Base-by-base conservation (phyloP, 2,888 invertebrate species). In the Pandemis heparana region DNA sequence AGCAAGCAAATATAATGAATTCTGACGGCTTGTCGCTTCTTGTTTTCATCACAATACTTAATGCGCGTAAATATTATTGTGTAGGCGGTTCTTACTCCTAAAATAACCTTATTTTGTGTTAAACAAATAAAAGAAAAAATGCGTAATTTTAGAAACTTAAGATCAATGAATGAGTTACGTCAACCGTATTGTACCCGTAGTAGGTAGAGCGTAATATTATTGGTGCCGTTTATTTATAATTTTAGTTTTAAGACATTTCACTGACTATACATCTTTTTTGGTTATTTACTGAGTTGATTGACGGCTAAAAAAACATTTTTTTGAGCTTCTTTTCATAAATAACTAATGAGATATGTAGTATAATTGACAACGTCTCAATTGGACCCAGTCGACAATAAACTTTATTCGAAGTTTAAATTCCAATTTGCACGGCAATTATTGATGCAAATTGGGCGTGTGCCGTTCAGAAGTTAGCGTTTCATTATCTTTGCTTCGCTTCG, bases 391-490 rank as follows among this genome's bases (percentile, higher is more conserved):
- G 64, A 65, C 64, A 65, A 60, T 74, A 70, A 74, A 74, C 64
- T 74, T 69, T 70, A 70, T 69, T 60, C 60, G 3, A 74, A 74
- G 74, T 74, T 74, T 69, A 74, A 74, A 74, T 69, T 69, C 60
- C 69, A 74, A 74, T 74, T 74, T 74, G 74, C 60, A 60, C 64
- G 60, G 41, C 74, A 74, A 70, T 74, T 70, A 74, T 74, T 46
- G 69, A 74, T 74, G 74, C 65, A 74, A 74, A 74, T 74, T 74
- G 64, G 51, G 69, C 74, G 74, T 74, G 65, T 74, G 64, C 65
- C 60, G 64, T 53, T 73, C 66, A 69, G 60, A 74, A 74, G 74
- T 74, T 74, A 61, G 69, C 64, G 63, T 39, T 74, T 51, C 64
- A 65, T 70, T 65, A 65, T 74, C 65, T 51, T 62, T 60, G 65